A percentile compares a stretch with the other conserved stretches of the same genome.
These are phyloP conservation scores for Euspilapteryx auroguttella DNA, from an alignment of 2,888 invertebrate species.

Conservation along the genomic window DNA sequence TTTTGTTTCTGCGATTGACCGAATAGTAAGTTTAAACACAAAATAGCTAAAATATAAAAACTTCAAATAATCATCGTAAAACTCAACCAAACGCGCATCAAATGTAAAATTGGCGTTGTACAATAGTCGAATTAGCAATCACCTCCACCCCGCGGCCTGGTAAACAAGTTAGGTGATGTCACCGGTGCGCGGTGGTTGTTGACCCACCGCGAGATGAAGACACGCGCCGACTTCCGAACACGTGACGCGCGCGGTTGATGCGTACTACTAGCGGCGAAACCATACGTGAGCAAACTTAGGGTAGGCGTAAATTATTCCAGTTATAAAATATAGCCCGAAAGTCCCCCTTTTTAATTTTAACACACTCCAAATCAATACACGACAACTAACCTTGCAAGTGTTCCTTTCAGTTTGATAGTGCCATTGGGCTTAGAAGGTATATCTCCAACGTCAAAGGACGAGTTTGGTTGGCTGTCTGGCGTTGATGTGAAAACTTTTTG, in stretches of 20 bases:
- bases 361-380: no score
- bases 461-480: neutral
- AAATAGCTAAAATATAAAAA: no score
- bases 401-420: constrained; percentile 31
- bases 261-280: no score
- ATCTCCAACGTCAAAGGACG: constrained; percentile 6
- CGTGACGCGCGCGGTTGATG: neutral
- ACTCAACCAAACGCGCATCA: constrained; percentile 14
- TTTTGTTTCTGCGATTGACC: no score
- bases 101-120: constrained; percentile 23
- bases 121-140: constrained; percentile 29
- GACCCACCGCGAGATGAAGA: constrained; percentile 25
- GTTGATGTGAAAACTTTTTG: constrained; percentile 16
- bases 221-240: constrained; percentile 14
- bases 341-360: no score
- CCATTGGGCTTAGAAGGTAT: constrained; percentile 20
- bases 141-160: constrained; percentile 34
- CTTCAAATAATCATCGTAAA: no score
- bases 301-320: no score
- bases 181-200: constrained; percentile 36
- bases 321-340: no score
- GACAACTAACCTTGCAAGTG: constrained; percentile 43
- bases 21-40: no score
- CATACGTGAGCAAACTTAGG: no score
- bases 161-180: constrained; percentile 47